phyloP scores from a whole-genome alignment of 1,140 invertebrate species.

The Ostrea denselamellosa region DNA sequence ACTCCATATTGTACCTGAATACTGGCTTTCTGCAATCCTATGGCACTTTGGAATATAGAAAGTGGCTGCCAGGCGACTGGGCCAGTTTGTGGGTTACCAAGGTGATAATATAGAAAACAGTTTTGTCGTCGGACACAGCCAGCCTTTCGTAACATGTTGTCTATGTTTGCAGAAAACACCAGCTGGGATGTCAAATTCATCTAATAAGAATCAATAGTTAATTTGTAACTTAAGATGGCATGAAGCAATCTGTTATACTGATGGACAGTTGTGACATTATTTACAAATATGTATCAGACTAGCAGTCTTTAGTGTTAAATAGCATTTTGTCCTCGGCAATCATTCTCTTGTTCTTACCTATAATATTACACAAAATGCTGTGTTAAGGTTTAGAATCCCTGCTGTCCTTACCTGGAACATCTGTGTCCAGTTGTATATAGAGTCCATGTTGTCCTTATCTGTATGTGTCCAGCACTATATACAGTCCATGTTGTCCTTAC shows the following conservation, averaged over 20 bases:
- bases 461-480: not conserved
- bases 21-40: constrained; percentile 60
- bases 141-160: constrained; percentile 50
- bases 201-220: constrained; percentile 49
- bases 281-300: too few species aligned
- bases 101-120: constrained; percentile 66
- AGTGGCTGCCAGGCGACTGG: constrained; percentile 58
- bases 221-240: too few species aligned
- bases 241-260: too few species aligned
- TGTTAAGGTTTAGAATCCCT: not conserved
- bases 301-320: too few species aligned
- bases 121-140: constrained; percentile 55
- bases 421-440: constrained; percentile 51
- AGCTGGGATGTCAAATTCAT: constrained; percentile 60
- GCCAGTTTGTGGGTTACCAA: constrained; percentile 52
- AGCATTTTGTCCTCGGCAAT: too few species aligned
- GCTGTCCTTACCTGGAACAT: not conserved
- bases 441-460: not conserved
- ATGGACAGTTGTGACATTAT: too few species aligned
- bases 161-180: constrained; percentile 57
- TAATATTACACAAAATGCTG: too few species aligned
- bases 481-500: not conserved
- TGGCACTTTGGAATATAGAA: constrained; percentile 53
- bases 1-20: constrained; percentile 56
- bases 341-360: too few species aligned